Percentiles rank a stretch among this genome's conserved stretches.
Conservation (phyloP, 2,888 invertebrate genomes). For the Lycophotia porphyrea region DNA sequence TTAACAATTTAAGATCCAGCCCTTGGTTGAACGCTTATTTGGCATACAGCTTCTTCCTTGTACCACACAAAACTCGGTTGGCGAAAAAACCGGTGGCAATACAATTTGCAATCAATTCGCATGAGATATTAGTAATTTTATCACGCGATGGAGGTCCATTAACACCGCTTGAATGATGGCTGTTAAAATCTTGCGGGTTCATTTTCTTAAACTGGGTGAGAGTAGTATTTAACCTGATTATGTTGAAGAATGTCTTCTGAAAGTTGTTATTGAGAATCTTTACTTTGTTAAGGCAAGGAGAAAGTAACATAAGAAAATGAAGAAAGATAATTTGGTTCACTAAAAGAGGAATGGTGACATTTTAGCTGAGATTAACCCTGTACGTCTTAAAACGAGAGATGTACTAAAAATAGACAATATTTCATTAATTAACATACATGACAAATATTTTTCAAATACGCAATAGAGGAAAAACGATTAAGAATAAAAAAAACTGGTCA, state of each 20-base stretch:
- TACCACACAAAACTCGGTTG: conserved; percentile 55
- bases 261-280: not conserved
- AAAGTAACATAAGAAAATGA: not conserved
- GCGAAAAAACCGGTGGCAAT: conserved; percentile 70
- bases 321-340: not conserved
- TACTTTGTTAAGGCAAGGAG: not conserved
- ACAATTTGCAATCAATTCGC: conserved; percentile 71
- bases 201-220: conserved; percentile 46
- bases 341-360: not conserved
- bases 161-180: conserved; percentile 54
- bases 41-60: conserved; percentile 16
- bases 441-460: no score
- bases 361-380: no score
- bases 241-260: conserved; percentile 6
- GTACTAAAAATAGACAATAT: no score
- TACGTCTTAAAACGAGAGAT: no score
- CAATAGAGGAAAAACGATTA: no score
- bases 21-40: not conserved
- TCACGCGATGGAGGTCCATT: conserved; percentile 56
- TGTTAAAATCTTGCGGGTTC: conserved; percentile 49
- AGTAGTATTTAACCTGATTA: conserved; percentile 33
- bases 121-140: conserved; percentile 65
- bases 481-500: no score
- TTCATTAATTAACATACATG: no score
- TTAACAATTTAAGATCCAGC: not conserved